Evolutionary conservation across 2,797 vertebrate genomes (phyloP), one percentile per base, ranked within the genome.

Genomic region (Enoplosus armatus): DNA sequence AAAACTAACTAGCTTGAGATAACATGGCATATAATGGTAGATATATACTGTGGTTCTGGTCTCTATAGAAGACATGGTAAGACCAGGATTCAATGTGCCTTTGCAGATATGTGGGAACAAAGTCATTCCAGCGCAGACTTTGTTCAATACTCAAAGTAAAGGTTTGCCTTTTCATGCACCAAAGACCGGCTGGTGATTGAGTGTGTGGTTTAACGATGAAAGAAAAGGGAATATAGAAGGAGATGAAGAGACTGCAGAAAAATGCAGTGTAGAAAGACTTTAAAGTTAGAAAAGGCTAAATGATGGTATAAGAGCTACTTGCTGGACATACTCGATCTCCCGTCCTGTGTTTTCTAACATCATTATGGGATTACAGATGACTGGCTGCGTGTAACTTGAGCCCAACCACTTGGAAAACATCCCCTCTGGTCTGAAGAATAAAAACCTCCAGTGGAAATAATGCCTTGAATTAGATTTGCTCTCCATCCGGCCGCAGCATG

Each of bases 381-480:
- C 29, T 51, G 58, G 24, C 67, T 72, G 58, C 4, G 14, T 69
- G 81, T 86, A 91, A 89, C 89, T 63, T 77, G 85, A 91, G 77
- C 61, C 67, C 69, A 68, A 41, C 56, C 72, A 65, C 81, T 88
- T 80, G 54, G 73, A 81, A 86, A 84, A 76, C 54, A 63, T 53
- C 56, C 56, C 58, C 41, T 54, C 70, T 68, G 29, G 48, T 72
- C 54, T 62, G 51, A 72, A 75, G 56, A 84, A 41, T 51, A 72
- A 85, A 85, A 85, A 29, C 76, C 79, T 75, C 63, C 56, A 15
- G 51, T 71, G 79, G 72, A 87, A 82, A 35, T 67, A 69, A 86
- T 67, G 79, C 69, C n/a, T 75, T 71, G 7, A 89, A 89, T 89
- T 88, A 59, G 71, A 89, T 90, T 89, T 85, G 43, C 75, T 75